Conservation (phyloP, 1,140 invertebrate genomes). For the Linepithema humile region DNA sequence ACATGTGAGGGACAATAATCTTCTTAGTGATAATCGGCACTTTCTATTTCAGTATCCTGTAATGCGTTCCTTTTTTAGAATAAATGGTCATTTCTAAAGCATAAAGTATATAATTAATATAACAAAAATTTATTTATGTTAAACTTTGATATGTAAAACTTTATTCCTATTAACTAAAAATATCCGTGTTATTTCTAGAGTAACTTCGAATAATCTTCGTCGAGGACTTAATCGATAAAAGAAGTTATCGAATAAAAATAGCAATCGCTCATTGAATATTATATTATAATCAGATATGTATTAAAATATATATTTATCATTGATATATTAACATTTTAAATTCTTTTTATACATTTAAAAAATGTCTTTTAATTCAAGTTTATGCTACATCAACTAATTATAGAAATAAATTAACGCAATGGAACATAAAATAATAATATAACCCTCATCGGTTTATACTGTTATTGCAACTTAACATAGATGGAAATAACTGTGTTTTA, state of each 20-base stretch:
- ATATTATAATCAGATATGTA: no score
- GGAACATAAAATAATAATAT: background rate
- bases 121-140: background rate
- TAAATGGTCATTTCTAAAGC: background rate
- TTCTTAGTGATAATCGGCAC: background rate
- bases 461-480: background rate
- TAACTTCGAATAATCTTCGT: no score
- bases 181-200: background rate
- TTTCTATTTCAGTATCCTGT: background rate
- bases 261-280: no score
- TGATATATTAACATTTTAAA: no score
- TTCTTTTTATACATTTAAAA: no score
- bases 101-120: background rate
- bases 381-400: no score
- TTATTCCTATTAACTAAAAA: background rate
- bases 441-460: background rate
- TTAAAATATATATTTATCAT: no score
- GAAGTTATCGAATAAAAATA: no score
- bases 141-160: background rate
- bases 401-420: no score
- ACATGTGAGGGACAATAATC: background rate
- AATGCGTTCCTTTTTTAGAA: background rate
- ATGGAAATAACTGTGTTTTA: conserved; percentile 9
- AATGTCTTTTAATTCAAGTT: no score
- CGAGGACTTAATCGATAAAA: no score